These are phyloP conservation scores for Xylota sylvarum DNA, from an alignment of 2,888 invertebrate species.

Conservation along the genomic window DNA sequence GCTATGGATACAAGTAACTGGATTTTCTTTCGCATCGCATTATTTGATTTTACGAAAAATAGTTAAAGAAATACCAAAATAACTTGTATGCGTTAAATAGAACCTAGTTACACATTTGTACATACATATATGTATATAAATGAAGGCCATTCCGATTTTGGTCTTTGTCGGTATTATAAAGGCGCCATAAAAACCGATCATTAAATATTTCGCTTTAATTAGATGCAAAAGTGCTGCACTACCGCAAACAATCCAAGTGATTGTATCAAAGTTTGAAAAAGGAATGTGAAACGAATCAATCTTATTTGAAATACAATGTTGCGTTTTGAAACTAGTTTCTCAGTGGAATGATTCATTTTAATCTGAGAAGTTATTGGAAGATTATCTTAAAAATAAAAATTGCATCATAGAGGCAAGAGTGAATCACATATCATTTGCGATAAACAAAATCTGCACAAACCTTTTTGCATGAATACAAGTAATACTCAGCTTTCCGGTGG, in stretches of 20 bases:
- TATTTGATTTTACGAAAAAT: conserved; percentile 3
- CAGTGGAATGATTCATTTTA: neutral
- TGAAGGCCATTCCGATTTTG: neutral
- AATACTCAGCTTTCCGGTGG: no score
- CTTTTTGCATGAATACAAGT: no score
- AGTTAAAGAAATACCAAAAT: neutral
- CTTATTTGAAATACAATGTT: neutral
- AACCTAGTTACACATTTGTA: neutral
- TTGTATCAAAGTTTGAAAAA: neutral
- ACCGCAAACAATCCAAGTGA: neutral
- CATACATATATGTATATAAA: neutral
- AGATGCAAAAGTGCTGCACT: conserved; percentile 10
- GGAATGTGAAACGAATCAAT: neutral
- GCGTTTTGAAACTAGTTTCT: conserved; percentile 8
- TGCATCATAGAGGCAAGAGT: neutral
- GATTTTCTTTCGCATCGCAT: conserved; percentile 25
- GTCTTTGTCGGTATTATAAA: neutral
- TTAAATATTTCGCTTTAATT: conserved; percentile 9
- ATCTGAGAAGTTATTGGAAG: neutral
- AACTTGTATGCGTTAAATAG: neutral
- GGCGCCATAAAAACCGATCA: neutral
- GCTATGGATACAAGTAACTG: neutral
- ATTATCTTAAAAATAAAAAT: neutral
- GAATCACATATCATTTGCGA: no score
- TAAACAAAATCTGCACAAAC: no score